These are phyloP conservation scores for Trinorchestia longiramus DNA, from an alignment of 1,140 invertebrate species.

Conservation along the genomic window DNA sequence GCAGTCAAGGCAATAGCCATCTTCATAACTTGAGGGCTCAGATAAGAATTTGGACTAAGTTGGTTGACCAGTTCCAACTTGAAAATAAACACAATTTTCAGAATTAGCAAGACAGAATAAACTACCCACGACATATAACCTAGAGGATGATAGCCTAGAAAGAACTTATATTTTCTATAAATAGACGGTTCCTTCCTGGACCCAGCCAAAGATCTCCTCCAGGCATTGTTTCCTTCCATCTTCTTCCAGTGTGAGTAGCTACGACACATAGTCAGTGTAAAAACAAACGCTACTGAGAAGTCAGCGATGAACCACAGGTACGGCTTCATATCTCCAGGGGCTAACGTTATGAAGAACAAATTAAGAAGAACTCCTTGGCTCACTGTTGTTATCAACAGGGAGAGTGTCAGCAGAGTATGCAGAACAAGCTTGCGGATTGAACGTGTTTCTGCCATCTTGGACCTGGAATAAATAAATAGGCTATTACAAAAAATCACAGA, in stretches of 20 bases:
- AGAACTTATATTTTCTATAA: background rate
- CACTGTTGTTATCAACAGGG: background rate
- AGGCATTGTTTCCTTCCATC: background rate
- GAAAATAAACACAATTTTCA: conserved; percentile 55
- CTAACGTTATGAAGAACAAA: conserved; percentile 20
- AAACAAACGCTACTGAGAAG: conserved; percentile 23
- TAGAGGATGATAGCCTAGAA: conserved; percentile 49
- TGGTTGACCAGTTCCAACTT: conserved; percentile 53
- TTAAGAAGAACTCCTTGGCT: conserved; percentile 34
- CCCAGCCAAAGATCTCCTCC: background rate
- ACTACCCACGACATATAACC: conserved; percentile 29
- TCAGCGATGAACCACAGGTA: conserved; percentile 57
- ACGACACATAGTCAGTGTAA: conserved; percentile 29
- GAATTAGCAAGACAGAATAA: conserved; percentile 33
- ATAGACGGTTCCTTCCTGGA: background rate
- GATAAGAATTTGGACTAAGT: conserved; percentile 32
- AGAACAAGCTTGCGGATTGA: background rate
- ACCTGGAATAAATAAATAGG: background rate
- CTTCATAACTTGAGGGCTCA: conserved; percentile 53
- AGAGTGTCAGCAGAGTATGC: conserved; percentile 39
- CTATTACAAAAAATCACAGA: background rate
- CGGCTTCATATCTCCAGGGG: background rate
- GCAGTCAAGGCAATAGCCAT: conserved; percentile 40
- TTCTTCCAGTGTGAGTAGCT: conserved; percentile 51
- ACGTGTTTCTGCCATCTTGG: background rate